A percentile compares a stretch with the other conserved stretches of the same genome.
Evolutionary conservation across 2,888 invertebrate species (phyloP).

Genomic region (Spodoptera littoralis): DNA sequence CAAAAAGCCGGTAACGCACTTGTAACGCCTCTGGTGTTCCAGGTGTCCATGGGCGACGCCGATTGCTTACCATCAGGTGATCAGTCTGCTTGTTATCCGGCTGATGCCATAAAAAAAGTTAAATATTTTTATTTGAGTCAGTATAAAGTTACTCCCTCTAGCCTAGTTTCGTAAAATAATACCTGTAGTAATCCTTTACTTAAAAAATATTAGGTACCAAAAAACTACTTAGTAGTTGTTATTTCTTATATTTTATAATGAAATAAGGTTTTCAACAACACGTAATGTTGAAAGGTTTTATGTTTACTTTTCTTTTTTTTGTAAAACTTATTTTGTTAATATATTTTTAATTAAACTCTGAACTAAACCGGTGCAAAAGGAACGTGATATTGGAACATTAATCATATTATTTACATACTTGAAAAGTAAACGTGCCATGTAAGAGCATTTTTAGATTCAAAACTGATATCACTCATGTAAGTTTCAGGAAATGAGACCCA

Average conservation of each 20-base stretch:
- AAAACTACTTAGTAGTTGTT: constrained; percentile 10
- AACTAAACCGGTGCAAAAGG: constrained; percentile 16
- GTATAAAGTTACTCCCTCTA: too few relatives aligned
- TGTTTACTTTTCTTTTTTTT: not conserved
- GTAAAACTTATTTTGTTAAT: not conserved
- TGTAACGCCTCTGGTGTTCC: too few relatives aligned
- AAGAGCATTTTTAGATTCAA: constrained; percentile 11
- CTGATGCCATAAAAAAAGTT: too few relatives aligned
- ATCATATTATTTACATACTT: constrained; percentile 26
- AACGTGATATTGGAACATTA: constrained; percentile 34
- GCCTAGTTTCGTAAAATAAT: too few relatives aligned
- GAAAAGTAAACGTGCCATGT: constrained; percentile 1
- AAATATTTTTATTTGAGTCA: too few relatives aligned
- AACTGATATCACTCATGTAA: constrained; percentile 8
- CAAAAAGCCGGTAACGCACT: too few relatives aligned
- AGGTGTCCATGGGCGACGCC: too few relatives aligned
- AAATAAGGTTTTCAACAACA: constrained; percentile 25
- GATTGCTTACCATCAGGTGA: too few relatives aligned
- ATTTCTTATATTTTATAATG: constrained; percentile 27
- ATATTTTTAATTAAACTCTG: constrained; percentile 7
- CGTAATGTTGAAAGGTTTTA: constrained; percentile 31
- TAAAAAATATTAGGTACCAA: constrained; percentile 9
- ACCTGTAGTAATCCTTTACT: too few relatives aligned
- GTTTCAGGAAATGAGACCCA: too few relatives aligned
- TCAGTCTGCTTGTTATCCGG: too few relatives aligned